These are phyloP conservation scores for Drosophila watanabei DNA, from an alignment of 1,140 invertebrate genomes.

Conservation along the genomic window DNA sequence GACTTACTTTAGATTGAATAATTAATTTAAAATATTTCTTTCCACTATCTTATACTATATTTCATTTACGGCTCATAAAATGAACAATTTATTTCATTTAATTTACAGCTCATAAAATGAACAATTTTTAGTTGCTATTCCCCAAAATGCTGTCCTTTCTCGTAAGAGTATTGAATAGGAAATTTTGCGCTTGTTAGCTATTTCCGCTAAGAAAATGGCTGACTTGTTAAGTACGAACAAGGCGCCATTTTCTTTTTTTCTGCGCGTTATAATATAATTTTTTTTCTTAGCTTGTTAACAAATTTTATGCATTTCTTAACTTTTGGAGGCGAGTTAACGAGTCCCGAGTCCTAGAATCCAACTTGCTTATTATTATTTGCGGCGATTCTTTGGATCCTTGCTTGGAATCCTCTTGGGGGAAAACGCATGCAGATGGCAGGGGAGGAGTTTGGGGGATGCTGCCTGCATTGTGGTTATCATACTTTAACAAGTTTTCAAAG, in stretches of 20 bases:
- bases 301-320: conserved; percentile 84
- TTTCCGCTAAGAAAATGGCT: conserved; percentile 75
- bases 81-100: neutral
- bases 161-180: conserved; percentile 20
- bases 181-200: conserved; percentile 74
- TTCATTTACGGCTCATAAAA: neutral
- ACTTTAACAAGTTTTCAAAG: conserved; percentile 84
- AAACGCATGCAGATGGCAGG: neutral
- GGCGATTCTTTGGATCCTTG: conserved; percentile 28
- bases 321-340: conserved; percentile 77
- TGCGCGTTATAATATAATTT: conserved; percentile 6
- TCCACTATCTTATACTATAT: neutral
- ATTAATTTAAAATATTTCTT: neutral
- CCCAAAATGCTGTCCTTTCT: neutral
- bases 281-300: conserved; percentile 70
- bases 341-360: conserved; percentile 60
- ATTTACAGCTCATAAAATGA: neutral
- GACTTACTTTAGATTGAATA: neutral
- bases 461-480: conserved; percentile 84
- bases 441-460: conserved; percentile 1
- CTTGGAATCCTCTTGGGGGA: conserved; percentile 13
- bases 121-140: neutral
- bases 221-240: conserved; percentile 46
- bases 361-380: conserved; percentile 82
- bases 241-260: conserved; percentile 18